Conservation (phyloP, 2,888 invertebrate species). For the Napeogenes sylphis region DNA sequence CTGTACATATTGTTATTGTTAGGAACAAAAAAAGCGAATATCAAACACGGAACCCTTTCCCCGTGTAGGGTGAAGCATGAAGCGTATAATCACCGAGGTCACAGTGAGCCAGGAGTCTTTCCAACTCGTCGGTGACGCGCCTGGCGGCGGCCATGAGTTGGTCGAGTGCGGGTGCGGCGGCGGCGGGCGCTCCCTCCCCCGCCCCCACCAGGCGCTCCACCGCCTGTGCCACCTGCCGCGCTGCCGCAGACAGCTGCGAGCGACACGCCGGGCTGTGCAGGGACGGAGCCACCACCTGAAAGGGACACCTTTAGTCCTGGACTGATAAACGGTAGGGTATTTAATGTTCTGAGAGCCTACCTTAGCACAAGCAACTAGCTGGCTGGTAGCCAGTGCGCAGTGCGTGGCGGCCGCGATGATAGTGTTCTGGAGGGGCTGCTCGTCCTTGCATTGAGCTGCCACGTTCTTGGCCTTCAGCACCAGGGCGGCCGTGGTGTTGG, state of each 20-base stretch:
- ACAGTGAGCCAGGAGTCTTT: conserved; percentile 93
- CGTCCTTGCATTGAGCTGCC: conserved; percentile 91
- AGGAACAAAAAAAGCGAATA: neutral
- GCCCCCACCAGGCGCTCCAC: conserved; percentile 92
- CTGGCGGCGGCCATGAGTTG: conserved; percentile 90
- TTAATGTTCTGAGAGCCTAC: conserved; percentile 49
- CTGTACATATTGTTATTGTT: conserved; percentile 36
- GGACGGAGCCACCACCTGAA: conserved; percentile 88
- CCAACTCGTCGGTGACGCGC: conserved; percentile 91
- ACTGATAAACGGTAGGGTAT: no score
- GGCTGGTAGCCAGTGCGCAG: conserved; percentile 97
- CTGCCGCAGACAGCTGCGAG: conserved; percentile 94
- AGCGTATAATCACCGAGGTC: conserved; percentile 75
- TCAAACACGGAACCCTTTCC: neutral
- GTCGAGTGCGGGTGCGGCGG: conserved; percentile 81
- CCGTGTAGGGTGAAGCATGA: neutral
- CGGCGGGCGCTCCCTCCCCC: conserved; percentile 71
- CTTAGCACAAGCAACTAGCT: conserved; percentile 97
- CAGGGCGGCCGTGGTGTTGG: conserved; percentile 97
- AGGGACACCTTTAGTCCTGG: neutral
- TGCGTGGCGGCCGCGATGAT: conserved; percentile 98
- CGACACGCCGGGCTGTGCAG: conserved; percentile 89
- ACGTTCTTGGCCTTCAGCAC: conserved; percentile 98
- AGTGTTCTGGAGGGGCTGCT: conserved; percentile 87
- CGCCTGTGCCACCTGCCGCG: conserved; percentile 93